phyloP scores from a whole-genome alignment of 2,797 vertebrate species.

The Todus mexicanus region DNA sequence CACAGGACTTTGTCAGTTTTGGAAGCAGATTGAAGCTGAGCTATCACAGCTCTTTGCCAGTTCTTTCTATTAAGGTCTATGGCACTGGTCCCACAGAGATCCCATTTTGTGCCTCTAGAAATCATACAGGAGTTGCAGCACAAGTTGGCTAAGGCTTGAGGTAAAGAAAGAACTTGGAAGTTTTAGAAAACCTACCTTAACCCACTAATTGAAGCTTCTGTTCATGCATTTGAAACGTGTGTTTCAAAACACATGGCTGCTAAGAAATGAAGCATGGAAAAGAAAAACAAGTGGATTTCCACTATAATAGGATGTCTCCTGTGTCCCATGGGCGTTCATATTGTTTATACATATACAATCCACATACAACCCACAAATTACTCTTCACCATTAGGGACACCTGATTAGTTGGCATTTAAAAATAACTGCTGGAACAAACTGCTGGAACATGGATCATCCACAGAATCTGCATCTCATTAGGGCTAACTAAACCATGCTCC shows the following conservation, averaged over 20 bases:
- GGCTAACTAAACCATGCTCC: background rate
- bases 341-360: background rate
- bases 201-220: background rate
- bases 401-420: background rate
- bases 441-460: background rate
- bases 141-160: background rate
- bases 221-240: background rate
- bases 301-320: background rate
- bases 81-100: background rate
- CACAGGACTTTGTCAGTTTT: background rate
- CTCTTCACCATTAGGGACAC: background rate
- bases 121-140: background rate
- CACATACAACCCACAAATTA: background rate
- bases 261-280: background rate
- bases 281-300: background rate
- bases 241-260: background rate
- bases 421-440: background rate
- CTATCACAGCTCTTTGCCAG: background rate
- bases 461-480: background rate
- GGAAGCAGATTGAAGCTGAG: background rate
- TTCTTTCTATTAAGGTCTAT: background rate
- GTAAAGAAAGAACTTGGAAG: background rate
- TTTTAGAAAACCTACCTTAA: background rate
- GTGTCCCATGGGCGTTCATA: background rate
- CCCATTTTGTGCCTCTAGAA: background rate